Base-by-base conservation (phyloP, 2,888 invertebrate species). In the Gastrophysa polygoni region DNA sequence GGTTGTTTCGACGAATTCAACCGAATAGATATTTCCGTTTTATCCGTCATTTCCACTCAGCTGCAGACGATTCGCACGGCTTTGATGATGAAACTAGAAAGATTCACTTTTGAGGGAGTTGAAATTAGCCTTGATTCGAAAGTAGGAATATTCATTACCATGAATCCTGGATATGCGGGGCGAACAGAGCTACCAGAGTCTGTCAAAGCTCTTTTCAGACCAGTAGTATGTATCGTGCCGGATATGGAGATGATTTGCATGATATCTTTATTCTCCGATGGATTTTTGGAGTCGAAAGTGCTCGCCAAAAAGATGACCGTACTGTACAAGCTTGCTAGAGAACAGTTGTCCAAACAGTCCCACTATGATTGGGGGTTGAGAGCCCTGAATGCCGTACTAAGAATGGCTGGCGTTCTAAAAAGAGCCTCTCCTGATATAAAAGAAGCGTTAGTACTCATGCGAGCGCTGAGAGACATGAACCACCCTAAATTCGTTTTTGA, bases 1-100 rank as follows among this genome's bases (percentile, higher is more conserved):
- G 96, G 96, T 1, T 96, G 96, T 79, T 96, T 96, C 77, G 96
- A 96, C 72, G 95, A 96, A 82, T 96, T 96, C 82, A 96, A 96
- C 81, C 85, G 95, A 32, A 96, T 97, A 69, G 95, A 96, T 68
- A 89, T 95, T 3, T 95, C 96, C 0, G 95, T 96, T 49, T 83
- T 96, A 17, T 96, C 95, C 14, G 96, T 96, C 1, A 95, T 97
- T 75, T 96, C 96, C 0, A 91, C 93, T 0, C 96, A 96, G 78
- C 82, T 96, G 68, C 95, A 95, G 80, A 93, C 93, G 11, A 95
- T 96, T 63, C 86, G 93, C 58, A 92, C 90, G 73, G 96, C 92
- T 0, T 81, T 96, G 51, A 85, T 93, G 54, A 87, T 89, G 80
- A 91, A 90, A 74, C 82, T 91, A 1, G 88, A 88, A 64, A 83